Evolutionary conservation across 2,888 invertebrate species (phyloP).

Genomic region (Philereme transversata): DNA sequence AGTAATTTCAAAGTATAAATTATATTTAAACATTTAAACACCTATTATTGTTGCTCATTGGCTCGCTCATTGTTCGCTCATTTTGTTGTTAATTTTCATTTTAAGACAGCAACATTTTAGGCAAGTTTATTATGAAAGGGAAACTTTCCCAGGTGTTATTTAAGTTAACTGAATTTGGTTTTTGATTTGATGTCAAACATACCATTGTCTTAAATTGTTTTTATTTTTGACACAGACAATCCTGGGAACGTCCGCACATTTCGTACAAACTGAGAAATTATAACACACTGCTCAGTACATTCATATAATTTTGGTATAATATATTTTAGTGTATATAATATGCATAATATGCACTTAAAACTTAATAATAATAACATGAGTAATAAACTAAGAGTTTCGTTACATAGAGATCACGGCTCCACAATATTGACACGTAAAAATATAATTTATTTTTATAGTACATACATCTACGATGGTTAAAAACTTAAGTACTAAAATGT

Average conservation of each 20-base stretch:
- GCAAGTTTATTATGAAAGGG: conserved; percentile 17
- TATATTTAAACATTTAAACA: too few species aligned
- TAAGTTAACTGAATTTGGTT: conserved; percentile 28
- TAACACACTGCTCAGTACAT: conserved; percentile 13
- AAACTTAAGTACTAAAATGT: too few species aligned
- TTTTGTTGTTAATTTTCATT: too few species aligned
- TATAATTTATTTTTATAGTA: too few species aligned
- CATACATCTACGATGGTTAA: too few species aligned
- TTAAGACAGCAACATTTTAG: not conserved
- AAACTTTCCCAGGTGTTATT: conserved; percentile 35
- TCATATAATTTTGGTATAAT: not conserved
- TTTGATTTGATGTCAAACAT: conserved; percentile 34
- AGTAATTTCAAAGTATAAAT: too few species aligned
- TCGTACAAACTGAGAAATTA: conserved; percentile 31
- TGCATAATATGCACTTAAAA: not conserved
- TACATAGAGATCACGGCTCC: too few species aligned
- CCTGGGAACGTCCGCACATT: conserved; percentile 37
- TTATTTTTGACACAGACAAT: conserved; percentile 38
- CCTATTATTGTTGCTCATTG: too few species aligned
- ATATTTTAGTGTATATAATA: too few species aligned
- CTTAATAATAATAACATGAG: not conserved
- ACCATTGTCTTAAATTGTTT: conserved; percentile 35
- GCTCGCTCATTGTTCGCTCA: too few species aligned
- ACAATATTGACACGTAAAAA: too few species aligned
- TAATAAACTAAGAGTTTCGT: not conserved